phyloP scores from a whole-genome alignment of 2,113 vertebrate species.

The Corvus moneduloides region DNA sequence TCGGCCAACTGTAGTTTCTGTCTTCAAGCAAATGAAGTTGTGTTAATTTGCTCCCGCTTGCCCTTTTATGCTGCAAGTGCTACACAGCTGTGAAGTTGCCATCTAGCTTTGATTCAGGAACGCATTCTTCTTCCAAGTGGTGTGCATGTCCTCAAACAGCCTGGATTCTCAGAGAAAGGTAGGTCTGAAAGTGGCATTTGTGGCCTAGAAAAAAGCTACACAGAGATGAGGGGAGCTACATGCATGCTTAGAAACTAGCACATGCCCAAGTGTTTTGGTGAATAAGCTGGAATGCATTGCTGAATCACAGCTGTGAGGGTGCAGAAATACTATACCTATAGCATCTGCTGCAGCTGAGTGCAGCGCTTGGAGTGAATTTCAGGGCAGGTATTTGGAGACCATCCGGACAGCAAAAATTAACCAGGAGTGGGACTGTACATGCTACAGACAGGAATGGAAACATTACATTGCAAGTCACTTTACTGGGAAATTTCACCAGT shows the following conservation, averaged over 20 bases:
- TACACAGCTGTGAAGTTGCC: background rate
- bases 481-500: background rate
- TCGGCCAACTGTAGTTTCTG: background rate
- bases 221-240: background rate
- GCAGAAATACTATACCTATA: background rate
- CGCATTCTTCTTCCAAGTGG: background rate
- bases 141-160: background rate
- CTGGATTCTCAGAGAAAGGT: background rate
- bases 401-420: background rate
- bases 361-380: background rate
- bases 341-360: background rate
- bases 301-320: background rate
- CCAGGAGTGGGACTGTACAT: background rate
- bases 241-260: background rate
- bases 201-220: background rate
- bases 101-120: background rate
- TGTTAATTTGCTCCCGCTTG: background rate
- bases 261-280: background rate
- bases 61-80: background rate
- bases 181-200: background rate
- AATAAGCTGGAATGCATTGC: background rate
- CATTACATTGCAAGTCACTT: fast-evolving
- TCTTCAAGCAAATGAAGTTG: background rate
- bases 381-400: background rate
- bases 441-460: background rate